Percentiles rank a stretch among this genome's conserved stretches.
These are phyloP conservation scores for Echinops telfairi DNA, from an alignment of 2,113 vertebrate genomes.

Conservation along the genomic window DNA sequence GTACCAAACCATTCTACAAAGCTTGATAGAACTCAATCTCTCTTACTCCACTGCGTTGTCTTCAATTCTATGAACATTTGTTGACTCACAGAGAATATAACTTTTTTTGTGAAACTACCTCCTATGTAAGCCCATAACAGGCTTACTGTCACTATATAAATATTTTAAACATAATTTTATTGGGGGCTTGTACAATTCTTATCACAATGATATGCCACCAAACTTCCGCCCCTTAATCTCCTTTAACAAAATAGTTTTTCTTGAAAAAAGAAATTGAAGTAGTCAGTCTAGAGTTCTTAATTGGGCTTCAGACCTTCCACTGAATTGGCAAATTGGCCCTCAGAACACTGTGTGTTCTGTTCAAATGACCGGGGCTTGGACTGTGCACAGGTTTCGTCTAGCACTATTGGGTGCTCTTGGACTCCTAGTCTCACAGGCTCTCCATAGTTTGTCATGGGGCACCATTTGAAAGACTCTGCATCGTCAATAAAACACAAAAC, in stretches of 20 bases:
- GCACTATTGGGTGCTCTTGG: no score
- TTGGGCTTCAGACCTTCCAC: background rate
- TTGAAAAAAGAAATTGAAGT: background rate
- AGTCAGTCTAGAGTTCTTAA: background rate
- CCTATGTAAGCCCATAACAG: background rate
- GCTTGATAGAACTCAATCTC: background rate
- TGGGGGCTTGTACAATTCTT: no score
- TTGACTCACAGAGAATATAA: background rate
- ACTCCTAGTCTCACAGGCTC: no score
- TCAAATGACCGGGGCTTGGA: no score
- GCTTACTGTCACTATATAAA: background rate
- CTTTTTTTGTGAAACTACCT: constrained; percentile 3
- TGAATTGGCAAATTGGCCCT: no score
- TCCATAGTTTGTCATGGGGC: no score
- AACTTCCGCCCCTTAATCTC: background rate
- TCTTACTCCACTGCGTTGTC: background rate
- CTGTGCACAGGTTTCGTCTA: no score
- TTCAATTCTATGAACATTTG: background rate
- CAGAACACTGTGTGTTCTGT: no score
- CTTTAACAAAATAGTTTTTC: constrained; percentile 18
- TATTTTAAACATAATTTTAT: no score
- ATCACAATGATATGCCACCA: background rate
- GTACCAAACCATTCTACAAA: background rate
- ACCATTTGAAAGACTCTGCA: no score
- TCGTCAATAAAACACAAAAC: no score